Percentiles rank a stretch among this genome's conserved stretches.
These are phyloP conservation scores for Scleropages formosus DNA, from an alignment of 2,797 vertebrate species.

Conservation along the genomic window DNA sequence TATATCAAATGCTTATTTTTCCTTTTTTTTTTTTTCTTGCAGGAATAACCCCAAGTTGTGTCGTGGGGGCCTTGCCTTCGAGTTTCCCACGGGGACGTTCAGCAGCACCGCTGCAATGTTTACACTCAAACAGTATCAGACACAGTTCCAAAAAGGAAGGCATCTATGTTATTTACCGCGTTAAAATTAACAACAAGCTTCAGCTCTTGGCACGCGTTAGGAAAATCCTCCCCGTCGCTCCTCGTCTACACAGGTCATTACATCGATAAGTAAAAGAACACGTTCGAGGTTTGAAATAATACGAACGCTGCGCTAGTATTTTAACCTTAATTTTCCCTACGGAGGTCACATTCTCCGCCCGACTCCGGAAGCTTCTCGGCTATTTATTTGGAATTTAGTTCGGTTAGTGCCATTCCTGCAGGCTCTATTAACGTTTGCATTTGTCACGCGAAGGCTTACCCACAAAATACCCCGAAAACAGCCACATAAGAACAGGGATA, in stretches of 20 bases:
- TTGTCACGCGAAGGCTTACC: slow-evolving; percentile 24
- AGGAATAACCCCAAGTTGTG: slow-evolving; percentile 7
- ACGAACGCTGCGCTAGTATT: slow-evolving; percentile 13
- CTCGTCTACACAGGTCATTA: not conserved
- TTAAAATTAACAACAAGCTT: slow-evolving; percentile 14
- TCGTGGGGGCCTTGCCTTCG: not conserved
- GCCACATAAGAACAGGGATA: not conserved
- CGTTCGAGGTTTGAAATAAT: slow-evolving; percentile 1
- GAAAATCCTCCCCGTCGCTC: slow-evolving; percentile 17
- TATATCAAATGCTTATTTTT: slow-evolving; percentile 9
- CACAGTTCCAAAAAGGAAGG: slow-evolving; percentile 19
- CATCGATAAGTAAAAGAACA: not conserved
- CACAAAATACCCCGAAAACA: slow-evolving; percentile 10
- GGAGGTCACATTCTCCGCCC: slow-evolving; percentile 6
- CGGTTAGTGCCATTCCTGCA: slow-evolving; percentile 16
- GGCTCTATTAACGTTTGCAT: not conserved
- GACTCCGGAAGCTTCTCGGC: not conserved
- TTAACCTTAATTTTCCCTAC: slow-evolving; percentile 9
- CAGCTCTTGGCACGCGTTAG: slow-evolving; percentile 5
- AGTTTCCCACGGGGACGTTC: slow-evolving; percentile 5
- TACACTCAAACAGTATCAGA: slow-evolving; percentile 20
- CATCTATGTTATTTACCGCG: slow-evolving; percentile 18
- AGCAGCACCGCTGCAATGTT: slow-evolving; percentile 18
- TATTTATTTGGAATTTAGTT: slow-evolving; percentile 30
- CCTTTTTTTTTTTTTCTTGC: too few relatives aligned